Evolutionary conservation across 2,797 vertebrate species (phyloP).

Genomic region (Borostomias antarcticus): DNA sequence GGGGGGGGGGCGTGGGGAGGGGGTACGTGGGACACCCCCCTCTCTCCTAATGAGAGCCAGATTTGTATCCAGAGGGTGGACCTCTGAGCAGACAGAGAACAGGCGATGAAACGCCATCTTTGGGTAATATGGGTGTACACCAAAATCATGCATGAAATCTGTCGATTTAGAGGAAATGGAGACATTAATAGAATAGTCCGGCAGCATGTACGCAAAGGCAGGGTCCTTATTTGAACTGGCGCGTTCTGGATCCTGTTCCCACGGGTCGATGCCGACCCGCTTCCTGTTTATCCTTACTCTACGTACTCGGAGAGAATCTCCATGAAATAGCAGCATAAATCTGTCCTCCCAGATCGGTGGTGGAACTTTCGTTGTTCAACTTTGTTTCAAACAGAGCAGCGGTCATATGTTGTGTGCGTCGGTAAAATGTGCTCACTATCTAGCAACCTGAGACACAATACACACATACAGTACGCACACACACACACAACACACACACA

Average conservation of each 20-base stretch:
- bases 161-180: not conserved
- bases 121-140: not conserved
- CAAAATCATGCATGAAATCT: not conserved
- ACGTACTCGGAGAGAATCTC: not conserved
- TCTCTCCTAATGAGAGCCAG: constrained; percentile 14
- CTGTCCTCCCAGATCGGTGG: not conserved
- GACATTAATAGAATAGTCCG: not conserved
- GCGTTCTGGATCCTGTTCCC: not conserved
- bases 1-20: too few relatives aligned
- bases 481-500: too few relatives aligned
- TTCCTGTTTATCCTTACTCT: not conserved
- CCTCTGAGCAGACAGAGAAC: not conserved
- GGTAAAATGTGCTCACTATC: not conserved
- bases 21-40: too few relatives aligned
- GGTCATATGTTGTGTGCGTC: constrained; percentile 2
- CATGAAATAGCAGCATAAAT: not conserved
- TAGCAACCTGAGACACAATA: not conserved
- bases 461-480: too few relatives aligned
- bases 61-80: constrained; percentile 8
- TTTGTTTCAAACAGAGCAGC: not conserved
- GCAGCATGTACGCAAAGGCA: not conserved
- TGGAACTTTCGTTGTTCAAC: not conserved
- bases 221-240: not conserved
- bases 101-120: not conserved
- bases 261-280: not conserved